Base-by-base conservation (phyloP, 2,888 invertebrate genomes). In the Sipunculus nudus region DNA sequence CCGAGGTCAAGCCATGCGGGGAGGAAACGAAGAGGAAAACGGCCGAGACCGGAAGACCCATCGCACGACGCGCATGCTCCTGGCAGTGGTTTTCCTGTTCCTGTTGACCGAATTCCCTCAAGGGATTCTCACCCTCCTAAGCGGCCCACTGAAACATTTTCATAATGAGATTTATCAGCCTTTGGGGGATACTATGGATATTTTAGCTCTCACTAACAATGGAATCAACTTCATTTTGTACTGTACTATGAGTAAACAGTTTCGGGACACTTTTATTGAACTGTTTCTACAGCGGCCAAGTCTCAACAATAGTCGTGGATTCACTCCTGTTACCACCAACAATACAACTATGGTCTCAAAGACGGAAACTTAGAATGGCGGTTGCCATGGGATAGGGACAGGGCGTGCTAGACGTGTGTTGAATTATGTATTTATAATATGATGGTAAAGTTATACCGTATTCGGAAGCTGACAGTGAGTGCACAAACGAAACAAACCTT, bases 171-270 rank as follows among this genome's bases (percentile, higher is more conserved):
- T 86, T 28, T 96, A 96, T 84, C 68, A 70, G 13, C 84, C 80
- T 8, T 74, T 86, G 23, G 86, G 85, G 3, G 95, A 95, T 79
- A 80, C 94, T 54, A 91, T 96, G 90, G 96, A 96, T 84, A 90
- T 94, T 59, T 82, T 96, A 75, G 94, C 96, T 1, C 87, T 96
- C 60, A 85, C 94, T 74, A 96, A 96, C 84, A 93, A 94, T 8
- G 92, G 94, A 1, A 92, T 96, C 63, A 96, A 95, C 84, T 96
- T 96, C 78, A 90, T 96, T 60, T 87, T 96, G 29, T 96, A 96
- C 82, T 96, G 95, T 78, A 88, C 92, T 53, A 96, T 96, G 96
- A 94, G 94, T 63, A 89, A 92, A 70, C 96, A 96, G 87, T 96
- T 96, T 83, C 88, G 96, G 31, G 80, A 84, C 61, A 86, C 86